Conservation (phyloP, 2,888 invertebrate genomes). For the Epirrita christyi region DNA sequence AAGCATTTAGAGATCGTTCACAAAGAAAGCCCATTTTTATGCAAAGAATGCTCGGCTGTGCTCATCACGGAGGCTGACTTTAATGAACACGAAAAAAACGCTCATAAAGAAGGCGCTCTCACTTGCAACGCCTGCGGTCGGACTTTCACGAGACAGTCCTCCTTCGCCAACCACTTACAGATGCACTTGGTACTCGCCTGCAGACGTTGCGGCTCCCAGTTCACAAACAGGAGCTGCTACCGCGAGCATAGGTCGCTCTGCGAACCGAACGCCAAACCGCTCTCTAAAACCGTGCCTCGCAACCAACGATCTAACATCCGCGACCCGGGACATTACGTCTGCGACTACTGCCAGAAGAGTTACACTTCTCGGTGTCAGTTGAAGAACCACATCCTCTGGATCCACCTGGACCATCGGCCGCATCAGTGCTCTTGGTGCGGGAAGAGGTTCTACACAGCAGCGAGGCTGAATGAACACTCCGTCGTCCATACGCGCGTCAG, state of each 20-base stretch:
- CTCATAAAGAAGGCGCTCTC: slow-evolving; percentile 56
- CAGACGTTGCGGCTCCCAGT: slow-evolving; percentile 64
- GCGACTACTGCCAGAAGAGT: slow-evolving; percentile 70
- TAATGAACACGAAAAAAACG: slow-evolving; percentile 53
- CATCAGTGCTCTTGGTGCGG: slow-evolving; percentile 81
- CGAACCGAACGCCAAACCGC: slow-evolving; percentile 71
- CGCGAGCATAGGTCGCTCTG: slow-evolving; percentile 68
- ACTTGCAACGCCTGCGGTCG: slow-evolving; percentile 70
- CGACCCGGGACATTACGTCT: slow-evolving; percentile 69
- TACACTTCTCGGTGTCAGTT: slow-evolving; percentile 70
- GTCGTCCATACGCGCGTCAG: slow-evolving; percentile 81
- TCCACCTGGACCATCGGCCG: slow-evolving; percentile 75
- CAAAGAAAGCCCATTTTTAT: slow-evolving; percentile 49
- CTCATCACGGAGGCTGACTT: slow-evolving; percentile 51
- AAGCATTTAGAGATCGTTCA: slow-evolving; percentile 59
- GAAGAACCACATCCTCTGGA: slow-evolving; percentile 78
- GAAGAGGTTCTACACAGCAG: slow-evolving; percentile 79
- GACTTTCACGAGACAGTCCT: slow-evolving; percentile 57
- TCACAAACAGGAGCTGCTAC: slow-evolving; percentile 71
- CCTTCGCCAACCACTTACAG: slow-evolving; percentile 66
- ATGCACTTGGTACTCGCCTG: slow-evolving; percentile 75
- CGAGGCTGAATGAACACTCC: slow-evolving; percentile 78
- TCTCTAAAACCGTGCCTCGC: slow-evolving; percentile 53
- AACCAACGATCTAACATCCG: slow-evolving; percentile 66
- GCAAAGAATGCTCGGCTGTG: slow-evolving; percentile 63